These are phyloP conservation scores for Alentia gelatinosa DNA, from an alignment of 2,888 invertebrate species.

Conservation along the genomic window DNA sequence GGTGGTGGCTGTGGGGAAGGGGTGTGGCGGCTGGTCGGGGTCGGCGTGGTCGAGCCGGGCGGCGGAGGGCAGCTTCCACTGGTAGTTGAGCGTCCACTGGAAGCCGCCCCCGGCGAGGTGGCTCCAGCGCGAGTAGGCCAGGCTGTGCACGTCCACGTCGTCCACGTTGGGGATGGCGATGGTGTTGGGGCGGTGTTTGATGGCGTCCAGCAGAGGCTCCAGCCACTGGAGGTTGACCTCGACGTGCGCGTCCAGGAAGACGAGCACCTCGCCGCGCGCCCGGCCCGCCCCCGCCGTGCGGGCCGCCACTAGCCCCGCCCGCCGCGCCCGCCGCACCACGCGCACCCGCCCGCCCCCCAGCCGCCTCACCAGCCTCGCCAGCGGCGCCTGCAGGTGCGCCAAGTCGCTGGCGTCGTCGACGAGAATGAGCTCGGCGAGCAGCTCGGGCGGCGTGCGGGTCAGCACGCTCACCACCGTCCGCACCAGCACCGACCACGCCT, in stretches of 20 bases:
- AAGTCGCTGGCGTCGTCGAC: slow-evolving; percentile 62
- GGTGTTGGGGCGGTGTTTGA: slow-evolving; percentile 43
- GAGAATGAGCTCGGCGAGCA: slow-evolving; percentile 61
- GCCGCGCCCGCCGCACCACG: background rate
- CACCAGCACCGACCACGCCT: slow-evolving; percentile 64
- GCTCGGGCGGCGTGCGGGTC: slow-evolving; percentile 56
- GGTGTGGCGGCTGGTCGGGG: background rate
- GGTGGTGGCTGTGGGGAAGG: slow-evolving; percentile 50
- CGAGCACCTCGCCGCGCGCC: slow-evolving; percentile 58
- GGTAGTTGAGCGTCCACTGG: background rate
- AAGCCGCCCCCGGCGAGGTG: background rate
- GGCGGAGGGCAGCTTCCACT: background rate
- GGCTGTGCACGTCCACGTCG: slow-evolving; percentile 50
- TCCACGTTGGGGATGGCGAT: slow-evolving; percentile 62
- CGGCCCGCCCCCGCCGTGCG: slow-evolving; percentile 48
- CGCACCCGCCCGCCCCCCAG: background rate
- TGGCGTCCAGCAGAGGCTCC: slow-evolving; percentile 59
- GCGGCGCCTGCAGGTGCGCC: slow-evolving; percentile 56
- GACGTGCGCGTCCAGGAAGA: slow-evolving; percentile 65
- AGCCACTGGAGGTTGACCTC: slow-evolving; percentile 63
- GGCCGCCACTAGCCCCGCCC: slow-evolving; percentile 54
- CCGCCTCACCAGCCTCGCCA: slow-evolving; percentile 50
- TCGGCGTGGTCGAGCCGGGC: background rate
- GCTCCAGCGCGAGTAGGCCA: slow-evolving; percentile 52
- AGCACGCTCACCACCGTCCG: slow-evolving; percentile 60